These are phyloP conservation scores for Acleris sparsana DNA, from an alignment of 2,888 invertebrate species.

Conservation along the genomic window DNA sequence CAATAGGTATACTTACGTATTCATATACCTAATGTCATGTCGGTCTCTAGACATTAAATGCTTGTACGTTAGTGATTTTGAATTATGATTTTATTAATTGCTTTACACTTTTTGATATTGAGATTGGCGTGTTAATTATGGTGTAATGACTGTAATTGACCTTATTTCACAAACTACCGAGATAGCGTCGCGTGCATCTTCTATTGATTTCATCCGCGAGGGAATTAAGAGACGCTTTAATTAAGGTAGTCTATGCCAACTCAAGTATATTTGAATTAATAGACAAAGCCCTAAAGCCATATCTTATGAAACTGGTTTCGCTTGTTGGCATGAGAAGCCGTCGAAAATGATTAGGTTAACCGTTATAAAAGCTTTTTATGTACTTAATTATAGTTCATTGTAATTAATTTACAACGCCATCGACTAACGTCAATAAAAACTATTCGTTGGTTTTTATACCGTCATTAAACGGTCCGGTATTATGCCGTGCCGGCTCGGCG, in stretches of 20 bases:
- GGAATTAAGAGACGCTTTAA: slow-evolving; percentile 2
- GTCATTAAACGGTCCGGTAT: slow-evolving; percentile 4
- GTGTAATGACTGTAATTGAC: slow-evolving; percentile 21
- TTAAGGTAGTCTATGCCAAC: neutral
- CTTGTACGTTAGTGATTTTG: neutral
- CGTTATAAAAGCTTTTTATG: slow-evolving; percentile 19
- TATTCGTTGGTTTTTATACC: slow-evolving; percentile 12
- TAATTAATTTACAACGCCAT: slow-evolving; percentile 25
- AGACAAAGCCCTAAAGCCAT: slow-evolving; percentile 1
- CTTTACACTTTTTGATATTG: slow-evolving; percentile 2
- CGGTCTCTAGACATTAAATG: too few species aligned
- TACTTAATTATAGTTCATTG: slow-evolving; percentile 16
- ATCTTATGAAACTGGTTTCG: slow-evolving; percentile 24
- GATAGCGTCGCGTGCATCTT: slow-evolving; percentile 8
- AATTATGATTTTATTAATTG: slow-evolving; percentile 4
- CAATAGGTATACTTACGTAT: too few species aligned
- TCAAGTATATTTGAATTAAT: slow-evolving; percentile 1
- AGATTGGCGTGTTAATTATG: slow-evolving; percentile 2
- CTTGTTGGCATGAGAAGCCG: slow-evolving; percentile 4
- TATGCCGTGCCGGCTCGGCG: neutral
- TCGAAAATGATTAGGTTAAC: slow-evolving; percentile 28
- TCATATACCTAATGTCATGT: too few species aligned
- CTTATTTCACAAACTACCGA: slow-evolving; percentile 7
- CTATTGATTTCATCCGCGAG: slow-evolving; percentile 2
- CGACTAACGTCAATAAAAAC: slow-evolving; percentile 7